Base-by-base conservation (phyloP, 1,140 invertebrate species). In the Dermatophagoides farinae region DNA sequence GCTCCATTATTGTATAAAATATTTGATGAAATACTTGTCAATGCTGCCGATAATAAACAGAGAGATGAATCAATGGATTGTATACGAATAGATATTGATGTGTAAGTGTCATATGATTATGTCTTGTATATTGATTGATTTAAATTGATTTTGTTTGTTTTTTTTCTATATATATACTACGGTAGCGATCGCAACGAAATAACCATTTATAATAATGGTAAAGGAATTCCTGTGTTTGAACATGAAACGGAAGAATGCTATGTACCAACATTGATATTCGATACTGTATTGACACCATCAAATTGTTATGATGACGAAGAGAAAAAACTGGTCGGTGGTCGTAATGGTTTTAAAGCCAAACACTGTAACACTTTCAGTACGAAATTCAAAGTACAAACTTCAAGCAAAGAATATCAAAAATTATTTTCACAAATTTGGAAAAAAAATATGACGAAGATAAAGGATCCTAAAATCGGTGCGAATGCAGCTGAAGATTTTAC, bases 221-320 rank as follows among this genome's bases (percentile, higher is more conserved):
- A 87, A 74, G 96, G 96, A 64, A 98, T 99, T 68, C 96, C 96
- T 1, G 90, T 99, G 6, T 88, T 86, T 0, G 82, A 90, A 77
- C 96, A 99, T 67, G 91, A 97, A 70, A 86, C 87, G 23, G 92
- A 99, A 71, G 96, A 99, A 66, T 93, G 98, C 86, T 97, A 80
- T 77, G 92, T 99, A 5, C 96, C 96, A 0, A 95, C 95, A 0
- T 86, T 99, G 84, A 99, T 99, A 66, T 99, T 99, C 74, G 96
- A 96, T 22, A 93, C 98, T 73, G 74, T 99, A 18, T 74, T 99
- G 52, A 99, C 96, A 44, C 98, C 93, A 2, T 97, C 93, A 5
- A 99, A 99, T 73, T 99, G n/a, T n/a, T n/a, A 97, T 72, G 88
- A 99, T 73, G 96, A 99, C 69, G 84, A 88, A 67, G 91, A 99